Evolutionary conservation across 1,140 invertebrate genomes (phyloP), one percentile per base, ranked within the genome.

Genomic region (Bombus sylvicola): DNA sequence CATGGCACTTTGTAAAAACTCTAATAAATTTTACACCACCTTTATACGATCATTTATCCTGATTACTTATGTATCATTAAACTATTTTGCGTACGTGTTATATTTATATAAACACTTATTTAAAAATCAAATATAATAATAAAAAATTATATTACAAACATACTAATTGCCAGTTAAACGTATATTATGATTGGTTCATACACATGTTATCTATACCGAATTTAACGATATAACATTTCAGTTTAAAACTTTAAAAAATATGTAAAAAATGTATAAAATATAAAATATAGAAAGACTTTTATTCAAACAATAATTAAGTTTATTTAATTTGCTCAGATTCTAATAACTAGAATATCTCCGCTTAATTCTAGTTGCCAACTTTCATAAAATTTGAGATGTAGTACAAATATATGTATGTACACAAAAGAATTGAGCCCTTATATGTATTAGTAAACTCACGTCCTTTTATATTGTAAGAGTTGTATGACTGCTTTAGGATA

Each of bases 101-200:
- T 37, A 37, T 31, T 37, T 13, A 25, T 39, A 22, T 3, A n/a
- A 15, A 53, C 37, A 15, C 37, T 59, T 59, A n/a, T 37, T 18
- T 79, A 28, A 18, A 79, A 47, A 68, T 68, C 34, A 37, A 4
- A 34, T 37, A 9, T 15, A 77, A 62, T n/a, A 28, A 77, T 39
- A 59, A 39, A 41, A 53, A 80, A 31, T 80, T 34, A 1, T 68
- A 80, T 15, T 13, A 8, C 12, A 68, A 18, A 47, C 9, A 64
- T 10, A 47, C 18, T 57, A 31, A 78, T 64, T 43, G 8, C 3
- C 3, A 66, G 10, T 68, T 31, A 47, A 68, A 43, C 18, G 6
- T 66, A 43, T 31, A 37, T 47, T 41, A n/a, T 47, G 22, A 79
- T 79, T 68, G 62, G 62, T 62, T 31, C 39, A 78, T 43, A 43